phyloP scores from a whole-genome alignment of 2,797 vertebrate species.

The Chiloscyllium punctatum region DNA sequence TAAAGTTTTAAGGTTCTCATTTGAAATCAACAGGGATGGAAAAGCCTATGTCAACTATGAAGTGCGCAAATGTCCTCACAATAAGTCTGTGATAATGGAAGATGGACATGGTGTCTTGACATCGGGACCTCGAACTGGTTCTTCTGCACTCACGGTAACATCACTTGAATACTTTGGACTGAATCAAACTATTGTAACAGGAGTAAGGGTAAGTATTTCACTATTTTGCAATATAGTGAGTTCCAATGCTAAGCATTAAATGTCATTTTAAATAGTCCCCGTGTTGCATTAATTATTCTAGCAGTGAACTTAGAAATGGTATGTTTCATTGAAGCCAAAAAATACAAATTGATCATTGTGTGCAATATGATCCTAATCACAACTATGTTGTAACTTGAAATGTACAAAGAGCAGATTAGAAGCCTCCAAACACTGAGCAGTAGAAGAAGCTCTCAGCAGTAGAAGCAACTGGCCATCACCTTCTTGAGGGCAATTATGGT shows the following conservation, averaged over 20 bases:
- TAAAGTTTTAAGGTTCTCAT: background rate
- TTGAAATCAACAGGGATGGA: conserved; percentile 50
- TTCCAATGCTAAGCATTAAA: background rate
- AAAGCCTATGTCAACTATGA: conserved; percentile 49
- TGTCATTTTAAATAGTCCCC: background rate
- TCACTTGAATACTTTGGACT: conserved; percentile 57
- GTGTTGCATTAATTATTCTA: background rate
- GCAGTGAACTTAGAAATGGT: background rate
- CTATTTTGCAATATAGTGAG: background rate
- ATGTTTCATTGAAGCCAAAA: background rate
- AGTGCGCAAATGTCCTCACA: conserved; percentile 55
- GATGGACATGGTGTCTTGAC: conserved; percentile 51
- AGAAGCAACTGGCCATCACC: too few relatives aligned
- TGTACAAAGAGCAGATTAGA: background rate
- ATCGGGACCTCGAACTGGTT: conserved; percentile 54
- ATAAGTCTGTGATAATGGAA: conserved; percentile 53
- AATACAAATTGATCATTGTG: background rate
- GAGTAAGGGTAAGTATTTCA: conserved; percentile 51
- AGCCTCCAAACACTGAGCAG: background rate
- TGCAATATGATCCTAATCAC: background rate
- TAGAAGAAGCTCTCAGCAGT: background rate
- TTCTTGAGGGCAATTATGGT: too few relatives aligned
- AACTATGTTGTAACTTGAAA: background rate
- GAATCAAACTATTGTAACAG: conserved; percentile 59
- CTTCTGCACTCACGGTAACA: conserved; percentile 58